phyloP scores from a whole-genome alignment of 53 echinoderm and acorn worm species.

The Pentamera pediparva region DNA sequence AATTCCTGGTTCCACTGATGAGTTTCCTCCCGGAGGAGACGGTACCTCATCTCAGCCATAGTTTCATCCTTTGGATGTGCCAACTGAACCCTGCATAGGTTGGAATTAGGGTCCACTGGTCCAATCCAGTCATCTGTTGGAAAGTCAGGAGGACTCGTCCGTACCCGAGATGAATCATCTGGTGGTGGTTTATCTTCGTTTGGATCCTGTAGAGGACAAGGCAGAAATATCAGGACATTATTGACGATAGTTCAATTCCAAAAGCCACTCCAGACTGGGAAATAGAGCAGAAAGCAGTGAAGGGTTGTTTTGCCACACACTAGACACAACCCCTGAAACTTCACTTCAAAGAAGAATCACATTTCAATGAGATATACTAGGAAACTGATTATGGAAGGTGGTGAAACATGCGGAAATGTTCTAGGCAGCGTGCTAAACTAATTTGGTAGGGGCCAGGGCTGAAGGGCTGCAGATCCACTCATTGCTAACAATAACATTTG shows the following conservation, averaged over 20 bases:
- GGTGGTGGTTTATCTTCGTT: background rate
- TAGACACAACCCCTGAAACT: too few relatives aligned
- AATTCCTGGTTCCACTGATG: slow-evolving; percentile 78
- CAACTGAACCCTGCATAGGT: slow-evolving; percentile 57
- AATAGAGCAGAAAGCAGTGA: background rate
- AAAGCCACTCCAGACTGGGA: background rate
- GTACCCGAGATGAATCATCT: background rate
- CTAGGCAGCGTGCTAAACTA: too few relatives aligned
- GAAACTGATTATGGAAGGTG: too few relatives aligned
- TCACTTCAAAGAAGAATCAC: too few relatives aligned
- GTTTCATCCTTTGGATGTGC: slow-evolving; percentile 65
- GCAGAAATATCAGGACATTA: background rate
- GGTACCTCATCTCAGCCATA: slow-evolving; percentile 50
- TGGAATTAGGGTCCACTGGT: slow-evolving; percentile 78
- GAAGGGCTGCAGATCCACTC: too few relatives aligned
- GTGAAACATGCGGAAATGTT: too few relatives aligned
- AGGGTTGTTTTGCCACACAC: background rate
- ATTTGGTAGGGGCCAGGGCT: too few relatives aligned
- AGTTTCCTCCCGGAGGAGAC: slow-evolving; percentile 55
- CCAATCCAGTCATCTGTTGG: slow-evolving; percentile 83
- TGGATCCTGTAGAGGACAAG: background rate
- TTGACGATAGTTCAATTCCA: background rate
- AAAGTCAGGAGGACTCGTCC: slow-evolving; percentile 36
- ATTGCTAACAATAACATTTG: too few relatives aligned
- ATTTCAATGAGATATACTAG: too few relatives aligned